Evolutionary conservation across 2,888 invertebrate genomes (phyloP).

Genomic region (Sarcophaga rosellei): DNA sequence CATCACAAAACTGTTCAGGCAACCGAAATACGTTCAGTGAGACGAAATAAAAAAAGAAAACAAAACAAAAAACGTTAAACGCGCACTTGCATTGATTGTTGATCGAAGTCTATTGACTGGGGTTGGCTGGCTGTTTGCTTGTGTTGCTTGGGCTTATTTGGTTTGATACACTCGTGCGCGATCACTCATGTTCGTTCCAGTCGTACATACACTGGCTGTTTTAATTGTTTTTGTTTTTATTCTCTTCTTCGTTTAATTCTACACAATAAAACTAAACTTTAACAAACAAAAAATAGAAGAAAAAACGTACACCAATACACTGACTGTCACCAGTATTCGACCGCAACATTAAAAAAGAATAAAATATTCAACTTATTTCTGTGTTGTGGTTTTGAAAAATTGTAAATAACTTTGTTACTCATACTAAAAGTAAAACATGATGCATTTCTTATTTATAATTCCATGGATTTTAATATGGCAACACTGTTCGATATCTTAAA

Average conservation of each 20-base stretch:
- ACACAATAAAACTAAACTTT: conserved; percentile 31
- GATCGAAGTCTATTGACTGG: conserved; percentile 71
- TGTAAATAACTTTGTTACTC: conserved; percentile 45
- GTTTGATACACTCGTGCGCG: conserved; percentile 16
- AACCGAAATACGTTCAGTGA: conserved; percentile 2
- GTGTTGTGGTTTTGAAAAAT: conserved; percentile 50
- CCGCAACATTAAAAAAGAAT: conserved; percentile 36
- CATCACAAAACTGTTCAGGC: too few relatives aligned
- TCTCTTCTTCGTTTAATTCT: conserved; percentile 28
- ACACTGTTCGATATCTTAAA: not conserved
- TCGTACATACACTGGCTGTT: conserved; percentile 27
- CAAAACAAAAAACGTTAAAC: conserved; percentile 42
- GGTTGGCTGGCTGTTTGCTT: conserved; percentile 36
- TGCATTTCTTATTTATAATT: conserved; percentile 24
- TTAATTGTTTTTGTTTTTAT: conserved; percentile 23
- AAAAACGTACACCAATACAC: not conserved
- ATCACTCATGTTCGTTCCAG: conserved; percentile 45
- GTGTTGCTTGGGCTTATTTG: not conserved
- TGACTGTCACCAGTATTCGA: conserved; percentile 16
- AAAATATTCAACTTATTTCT: conserved; percentile 21
- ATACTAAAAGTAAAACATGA: conserved; percentile 12
- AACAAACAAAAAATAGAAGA: conserved; percentile 1
- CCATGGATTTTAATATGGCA: not conserved
- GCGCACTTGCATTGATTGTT: conserved; percentile 72
- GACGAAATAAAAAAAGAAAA: not conserved